Conservation (phyloP, 2,113 vertebrate species). For the Bothrops jararaca region DNA sequence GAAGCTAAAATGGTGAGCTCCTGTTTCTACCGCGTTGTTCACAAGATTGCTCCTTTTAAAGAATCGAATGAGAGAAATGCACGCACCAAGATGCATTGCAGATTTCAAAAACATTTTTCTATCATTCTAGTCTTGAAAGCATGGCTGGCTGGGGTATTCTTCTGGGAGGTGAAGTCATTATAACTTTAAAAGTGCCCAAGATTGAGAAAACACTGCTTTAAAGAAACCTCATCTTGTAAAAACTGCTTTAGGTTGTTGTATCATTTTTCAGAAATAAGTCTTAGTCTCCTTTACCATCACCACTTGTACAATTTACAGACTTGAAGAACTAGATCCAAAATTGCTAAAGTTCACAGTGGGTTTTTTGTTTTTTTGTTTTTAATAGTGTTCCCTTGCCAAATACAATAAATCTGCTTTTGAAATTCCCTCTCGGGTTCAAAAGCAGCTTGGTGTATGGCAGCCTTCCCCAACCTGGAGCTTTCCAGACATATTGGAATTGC, state of each 20-base stretch:
- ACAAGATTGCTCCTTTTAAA: background rate
- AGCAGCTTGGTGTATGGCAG: background rate
- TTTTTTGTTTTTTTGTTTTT: too few relatives aligned
- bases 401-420: background rate
- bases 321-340: background rate
- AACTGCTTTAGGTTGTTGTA: background rate
- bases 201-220: background rate
- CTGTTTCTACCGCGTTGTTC: background rate
- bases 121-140: background rate
- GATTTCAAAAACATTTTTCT: background rate
- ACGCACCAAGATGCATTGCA: background rate
- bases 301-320: background rate
- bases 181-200: background rate
- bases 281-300: background rate
- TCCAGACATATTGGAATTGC: background rate
- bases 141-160: background rate
- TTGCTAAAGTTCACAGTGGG: background rate
- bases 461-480: background rate
- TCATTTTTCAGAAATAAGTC: background rate
- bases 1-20: conserved; percentile 94
- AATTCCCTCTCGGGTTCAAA: background rate
- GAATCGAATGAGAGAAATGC: background rate
- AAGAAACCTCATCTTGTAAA: background rate
- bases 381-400: background rate
- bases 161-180: background rate